These are phyloP conservation scores for Pterostichus niger DNA, from an alignment of 2,888 invertebrate species.

Conservation along the genomic window DNA sequence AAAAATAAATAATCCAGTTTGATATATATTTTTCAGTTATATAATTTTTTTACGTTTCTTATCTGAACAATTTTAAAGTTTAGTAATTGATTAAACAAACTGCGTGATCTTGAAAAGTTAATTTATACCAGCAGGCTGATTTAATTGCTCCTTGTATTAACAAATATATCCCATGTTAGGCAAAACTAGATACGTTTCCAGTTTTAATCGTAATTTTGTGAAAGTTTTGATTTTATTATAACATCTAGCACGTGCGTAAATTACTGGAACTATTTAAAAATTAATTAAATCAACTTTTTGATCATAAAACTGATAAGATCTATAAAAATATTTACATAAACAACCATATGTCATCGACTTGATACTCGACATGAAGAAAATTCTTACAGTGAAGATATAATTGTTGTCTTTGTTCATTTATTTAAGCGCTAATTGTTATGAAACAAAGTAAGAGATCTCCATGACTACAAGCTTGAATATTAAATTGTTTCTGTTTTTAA, in stretches of 20 bases:
- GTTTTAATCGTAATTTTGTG: slow-evolving; percentile 34
- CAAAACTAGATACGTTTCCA: not conserved
- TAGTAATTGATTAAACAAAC: slow-evolving; percentile 37
- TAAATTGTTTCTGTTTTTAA: slow-evolving; percentile 53
- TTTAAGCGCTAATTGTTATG: slow-evolving; percentile 28
- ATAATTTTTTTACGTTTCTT: slow-evolving; percentile 18
- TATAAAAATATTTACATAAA: slow-evolving; percentile 29
- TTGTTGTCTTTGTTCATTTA: too few species aligned
- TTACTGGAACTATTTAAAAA: slow-evolving; percentile 25
- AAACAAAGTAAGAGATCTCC: slow-evolving; percentile 29
- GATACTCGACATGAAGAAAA: not conserved
- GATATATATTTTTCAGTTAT: slow-evolving; percentile 14
- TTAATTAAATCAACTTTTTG: slow-evolving; percentile 32
- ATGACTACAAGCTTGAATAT: slow-evolving; percentile 12
- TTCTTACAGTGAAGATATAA: too few species aligned
- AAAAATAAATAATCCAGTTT: too few species aligned
- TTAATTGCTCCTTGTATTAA: not conserved
- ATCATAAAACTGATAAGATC: slow-evolving; percentile 48
- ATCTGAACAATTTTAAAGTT: slow-evolving; percentile 34
- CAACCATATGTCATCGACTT: slow-evolving; percentile 13
- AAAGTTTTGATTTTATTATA: slow-evolving; percentile 47
- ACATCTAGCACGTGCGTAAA: slow-evolving; percentile 40
- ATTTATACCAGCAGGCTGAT: not conserved
- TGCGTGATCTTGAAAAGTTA: slow-evolving; percentile 8
- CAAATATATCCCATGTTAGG: slow-evolving; percentile 19